Evolutionary conservation across 1,140 invertebrate genomes (phyloP).

Genomic region (Nilaparvata lugens): DNA sequence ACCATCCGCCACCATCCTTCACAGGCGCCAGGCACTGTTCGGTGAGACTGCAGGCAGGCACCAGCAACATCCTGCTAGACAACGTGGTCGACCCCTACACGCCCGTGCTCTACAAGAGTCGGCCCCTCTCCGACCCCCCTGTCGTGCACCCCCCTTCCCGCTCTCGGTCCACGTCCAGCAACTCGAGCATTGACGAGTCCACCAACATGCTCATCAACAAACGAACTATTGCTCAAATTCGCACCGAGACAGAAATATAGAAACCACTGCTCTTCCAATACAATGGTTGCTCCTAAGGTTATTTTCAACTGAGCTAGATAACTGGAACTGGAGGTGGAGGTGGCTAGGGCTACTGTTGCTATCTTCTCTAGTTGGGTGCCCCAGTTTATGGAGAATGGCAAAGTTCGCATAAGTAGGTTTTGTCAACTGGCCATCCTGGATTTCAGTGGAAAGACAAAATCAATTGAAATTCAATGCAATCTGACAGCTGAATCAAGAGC

Average conservation of each 20-base stretch:
- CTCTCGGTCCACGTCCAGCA: constrained; percentile 8
- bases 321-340: no score
- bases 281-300: no score
- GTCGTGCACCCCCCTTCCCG: constrained; percentile 12
- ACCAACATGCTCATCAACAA: constrained; percentile 1
- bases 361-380: no score
- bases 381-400: no score
- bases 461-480: no score
- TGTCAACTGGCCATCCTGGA: no score
- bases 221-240: not conserved
- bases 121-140: constrained; percentile 10
- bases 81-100: constrained; percentile 41
- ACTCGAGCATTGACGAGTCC: not conserved
- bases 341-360: no score
- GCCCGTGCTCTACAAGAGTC: constrained; percentile 26
- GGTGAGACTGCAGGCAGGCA: constrained; percentile 56
- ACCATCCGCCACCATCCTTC: not conserved
- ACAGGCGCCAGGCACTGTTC: constrained; percentile 58
- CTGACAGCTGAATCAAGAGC: no score
- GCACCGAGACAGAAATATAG: not conserved
- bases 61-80: constrained; percentile 67
- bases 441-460: no score
- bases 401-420: no score
- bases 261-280: no score
- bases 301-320: no score